Evolutionary conservation across 1,140 invertebrate genomes (phyloP).

Genomic region (Drosophila quadrilineata): DNA sequence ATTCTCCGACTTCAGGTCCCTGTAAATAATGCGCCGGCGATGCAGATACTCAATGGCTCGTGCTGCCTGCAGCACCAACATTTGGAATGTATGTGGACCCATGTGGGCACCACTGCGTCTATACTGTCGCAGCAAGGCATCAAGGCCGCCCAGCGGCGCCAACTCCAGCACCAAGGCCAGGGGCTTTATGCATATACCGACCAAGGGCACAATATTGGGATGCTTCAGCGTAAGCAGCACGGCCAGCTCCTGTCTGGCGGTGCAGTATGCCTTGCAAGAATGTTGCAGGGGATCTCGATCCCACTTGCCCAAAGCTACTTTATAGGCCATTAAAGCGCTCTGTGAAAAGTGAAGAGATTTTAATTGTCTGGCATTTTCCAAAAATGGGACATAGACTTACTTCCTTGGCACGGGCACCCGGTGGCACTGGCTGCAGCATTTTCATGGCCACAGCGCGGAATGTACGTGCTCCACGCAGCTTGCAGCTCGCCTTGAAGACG

Average conservation of each 20-base stretch:
- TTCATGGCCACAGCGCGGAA: slow-evolving; percentile 94
- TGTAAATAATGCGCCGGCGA: slow-evolving; percentile 95
- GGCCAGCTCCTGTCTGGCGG: slow-evolving; percentile 95
- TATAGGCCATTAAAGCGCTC: slow-evolving; percentile 80
- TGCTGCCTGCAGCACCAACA: slow-evolving; percentile 94
- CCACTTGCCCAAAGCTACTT: slow-evolving; percentile 93
- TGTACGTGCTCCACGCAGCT: slow-evolving; percentile 83
- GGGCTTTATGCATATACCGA: slow-evolving; percentile 93
- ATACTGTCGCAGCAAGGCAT: slow-evolving; percentile 91
- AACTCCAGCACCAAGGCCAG: slow-evolving; percentile 95
- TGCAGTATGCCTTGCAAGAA: slow-evolving; percentile 97
- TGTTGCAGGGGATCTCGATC: slow-evolving; percentile 94
- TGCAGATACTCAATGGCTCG: slow-evolving; percentile 98
- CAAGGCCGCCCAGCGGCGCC: slow-evolving; percentile 94
- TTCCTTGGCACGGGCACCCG: slow-evolving; percentile 88
- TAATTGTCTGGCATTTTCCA: not conserved
- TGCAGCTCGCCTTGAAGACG: slow-evolving; percentile 93
- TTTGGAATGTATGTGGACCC: slow-evolving; percentile 90
- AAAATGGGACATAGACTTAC: slow-evolving; percentile 29
- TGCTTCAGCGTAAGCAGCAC: slow-evolving; percentile 93
- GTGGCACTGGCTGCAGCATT: slow-evolving; percentile 96
- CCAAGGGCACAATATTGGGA: slow-evolving; percentile 94
- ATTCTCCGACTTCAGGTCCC: slow-evolving; percentile 99
- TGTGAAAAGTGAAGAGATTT: not conserved
- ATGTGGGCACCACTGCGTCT: slow-evolving; percentile 91